A percentile compares a stretch with the other conserved stretches of the same genome.
phyloP scores from a whole-genome alignment of 2,113 vertebrate species.

The Oenanthe oenanthe region DNA sequence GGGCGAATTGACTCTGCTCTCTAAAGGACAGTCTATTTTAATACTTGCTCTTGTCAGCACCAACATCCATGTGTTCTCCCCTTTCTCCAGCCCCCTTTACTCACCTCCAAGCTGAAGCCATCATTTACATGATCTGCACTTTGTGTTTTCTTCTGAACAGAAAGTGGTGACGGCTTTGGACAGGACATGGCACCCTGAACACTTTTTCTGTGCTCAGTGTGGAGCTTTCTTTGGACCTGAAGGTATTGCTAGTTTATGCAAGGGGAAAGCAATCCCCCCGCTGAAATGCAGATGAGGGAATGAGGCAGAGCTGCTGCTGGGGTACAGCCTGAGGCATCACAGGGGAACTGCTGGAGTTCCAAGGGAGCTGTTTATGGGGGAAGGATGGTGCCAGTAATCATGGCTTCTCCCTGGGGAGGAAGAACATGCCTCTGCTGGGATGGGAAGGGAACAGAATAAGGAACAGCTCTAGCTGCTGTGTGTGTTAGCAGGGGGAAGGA shows the following conservation, averaged over 20 bases:
- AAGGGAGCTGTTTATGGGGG: neutral
- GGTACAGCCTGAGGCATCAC: neutral
- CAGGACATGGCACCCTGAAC: conserved; percentile 97
- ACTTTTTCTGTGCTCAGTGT: conserved; percentile 98
- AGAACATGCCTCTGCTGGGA: neutral
- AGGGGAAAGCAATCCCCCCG: neutral
- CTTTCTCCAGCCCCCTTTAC: neutral
- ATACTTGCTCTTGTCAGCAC: neutral
- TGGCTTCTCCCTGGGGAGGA: neutral
- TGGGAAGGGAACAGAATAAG: neutral
- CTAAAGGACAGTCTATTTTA: neutral
- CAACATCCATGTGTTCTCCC: neutral
- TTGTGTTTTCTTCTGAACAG: conserved; percentile 71
- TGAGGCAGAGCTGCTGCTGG: neutral
- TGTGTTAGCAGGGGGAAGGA: neutral
- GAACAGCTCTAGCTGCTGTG: neutral
- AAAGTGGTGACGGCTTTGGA: conserved; percentile 99
- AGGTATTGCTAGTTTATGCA: conserved; percentile 71
- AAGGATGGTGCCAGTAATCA: neutral
- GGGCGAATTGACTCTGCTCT: neutral
- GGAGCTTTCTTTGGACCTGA: conserved; percentile 97
- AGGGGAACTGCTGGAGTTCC: neutral
- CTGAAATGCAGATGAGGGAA: neutral
- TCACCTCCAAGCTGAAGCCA: neutral
- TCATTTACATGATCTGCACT: neutral